Conservation (phyloP, 1,140 invertebrate genomes). For the Cotesia chilonis region DNA sequence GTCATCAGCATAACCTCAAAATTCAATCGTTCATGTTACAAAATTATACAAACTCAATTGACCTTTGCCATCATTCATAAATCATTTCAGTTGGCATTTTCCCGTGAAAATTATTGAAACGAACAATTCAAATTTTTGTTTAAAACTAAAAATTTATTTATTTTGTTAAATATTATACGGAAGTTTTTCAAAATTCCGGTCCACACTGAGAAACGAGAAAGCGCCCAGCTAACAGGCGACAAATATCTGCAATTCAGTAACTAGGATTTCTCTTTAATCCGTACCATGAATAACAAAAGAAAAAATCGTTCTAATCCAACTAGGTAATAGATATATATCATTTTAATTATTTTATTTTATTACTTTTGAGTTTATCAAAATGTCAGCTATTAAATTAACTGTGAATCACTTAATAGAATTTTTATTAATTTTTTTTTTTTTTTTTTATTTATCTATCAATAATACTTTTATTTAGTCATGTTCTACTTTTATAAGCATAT, state of each 20-base stretch:
- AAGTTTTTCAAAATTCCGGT: constrained; percentile 71
- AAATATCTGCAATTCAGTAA: constrained; percentile 59
- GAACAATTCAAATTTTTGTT: not conserved
- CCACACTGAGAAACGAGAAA: constrained; percentile 68
- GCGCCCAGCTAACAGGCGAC: constrained; percentile 66
- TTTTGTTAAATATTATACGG: constrained; percentile 34
- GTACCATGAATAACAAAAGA: constrained; percentile 66
- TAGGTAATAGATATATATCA: constrained; percentile 50
- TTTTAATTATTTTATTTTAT: constrained; percentile 2
- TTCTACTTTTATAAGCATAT: too few relatives aligned
- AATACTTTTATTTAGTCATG: not conserved
- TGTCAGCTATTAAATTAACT: constrained; percentile 3
- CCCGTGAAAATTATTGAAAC: not conserved
- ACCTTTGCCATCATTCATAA: constrained; percentile 15
- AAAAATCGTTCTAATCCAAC: constrained; percentile 64
- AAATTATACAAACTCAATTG: constrained; percentile 35
- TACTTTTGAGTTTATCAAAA: not conserved
- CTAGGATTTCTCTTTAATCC: constrained; percentile 55
- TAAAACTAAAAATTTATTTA: constrained; percentile 12
- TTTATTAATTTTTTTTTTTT: too few relatives aligned
- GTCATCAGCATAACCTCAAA: constrained; percentile 53
- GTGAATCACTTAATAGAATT: not conserved
- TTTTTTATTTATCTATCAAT: constrained; percentile 10
- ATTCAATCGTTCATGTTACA: constrained; percentile 46
- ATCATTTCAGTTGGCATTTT: not conserved